Conservation (phyloP, 2,113 vertebrate species). For the Lanius ludovicianus region DNA sequence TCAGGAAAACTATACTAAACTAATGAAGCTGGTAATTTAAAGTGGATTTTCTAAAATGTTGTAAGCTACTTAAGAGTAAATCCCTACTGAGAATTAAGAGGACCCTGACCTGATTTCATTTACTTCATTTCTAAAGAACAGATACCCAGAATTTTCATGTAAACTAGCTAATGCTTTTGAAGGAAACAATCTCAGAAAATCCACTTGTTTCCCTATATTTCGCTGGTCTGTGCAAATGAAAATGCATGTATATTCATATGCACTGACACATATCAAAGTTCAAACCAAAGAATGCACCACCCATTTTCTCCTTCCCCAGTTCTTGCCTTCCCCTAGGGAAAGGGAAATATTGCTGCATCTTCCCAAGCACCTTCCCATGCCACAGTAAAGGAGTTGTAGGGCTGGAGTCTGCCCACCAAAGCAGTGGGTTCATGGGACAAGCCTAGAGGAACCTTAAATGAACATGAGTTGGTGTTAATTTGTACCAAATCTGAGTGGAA, state of each 20-base stretch:
- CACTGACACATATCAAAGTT: neutral
- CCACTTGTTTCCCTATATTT: neutral
- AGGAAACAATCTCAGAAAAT: neutral
- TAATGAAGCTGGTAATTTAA: neutral
- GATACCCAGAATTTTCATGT: neutral
- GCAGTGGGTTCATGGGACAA: neutral
- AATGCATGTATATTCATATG: neutral
- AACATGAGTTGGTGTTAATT: accelerated
- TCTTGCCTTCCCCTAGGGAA: neutral
- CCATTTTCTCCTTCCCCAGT: neutral
- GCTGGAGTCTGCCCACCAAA: neutral
- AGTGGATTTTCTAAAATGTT: neutral
- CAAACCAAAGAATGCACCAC: neutral
- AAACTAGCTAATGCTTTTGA: neutral
- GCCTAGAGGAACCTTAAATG: neutral
- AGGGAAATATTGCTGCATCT: neutral
- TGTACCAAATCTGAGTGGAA: neutral
- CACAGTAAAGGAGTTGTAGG: too few species aligned
- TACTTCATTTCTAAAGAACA: neutral
- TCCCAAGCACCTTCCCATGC: neutral
- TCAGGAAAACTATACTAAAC: neutral
- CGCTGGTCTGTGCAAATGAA: neutral
- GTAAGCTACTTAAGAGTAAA: neutral
- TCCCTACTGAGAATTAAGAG: neutral
- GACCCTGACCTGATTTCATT: neutral